Evolutionary conservation across 2,888 invertebrate species (phyloP).

Genomic region (Dexiosoma caninum): DNA sequence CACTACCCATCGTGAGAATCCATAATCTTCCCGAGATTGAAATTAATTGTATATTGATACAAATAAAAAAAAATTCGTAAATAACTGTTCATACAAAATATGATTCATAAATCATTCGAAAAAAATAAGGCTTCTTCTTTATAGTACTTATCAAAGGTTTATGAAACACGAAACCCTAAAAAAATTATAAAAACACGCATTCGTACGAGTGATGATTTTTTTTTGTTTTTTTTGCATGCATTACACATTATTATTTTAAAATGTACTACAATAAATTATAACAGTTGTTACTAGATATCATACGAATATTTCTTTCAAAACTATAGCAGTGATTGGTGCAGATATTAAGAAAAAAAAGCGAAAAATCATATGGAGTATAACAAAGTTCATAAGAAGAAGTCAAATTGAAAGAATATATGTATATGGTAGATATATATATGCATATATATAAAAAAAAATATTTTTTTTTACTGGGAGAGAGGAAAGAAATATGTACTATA

Average conservation of each 20-base stretch:
- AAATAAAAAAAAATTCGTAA: too few relatives aligned
- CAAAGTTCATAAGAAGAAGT: too few relatives aligned
- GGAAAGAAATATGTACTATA: conserved; percentile 10
- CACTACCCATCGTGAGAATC: too few relatives aligned
- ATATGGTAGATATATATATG: too few relatives aligned
- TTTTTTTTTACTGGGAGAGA: background rate
- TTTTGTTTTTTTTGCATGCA: conserved; percentile 41
- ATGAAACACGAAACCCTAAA: too few relatives aligned
- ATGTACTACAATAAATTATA: conserved; percentile 12
- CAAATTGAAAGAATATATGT: conserved; percentile 35
- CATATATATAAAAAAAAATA: too few relatives aligned
- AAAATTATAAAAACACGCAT: conserved; percentile 15
- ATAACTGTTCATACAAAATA: too few relatives aligned
- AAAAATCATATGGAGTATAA: conserved; percentile 4
- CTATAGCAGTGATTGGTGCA: conserved; percentile 48
- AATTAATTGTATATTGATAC: too few relatives aligned
- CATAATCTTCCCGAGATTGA: too few relatives aligned
- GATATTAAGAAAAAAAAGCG: conserved; percentile 30
- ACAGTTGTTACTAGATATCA: conserved; percentile 15
- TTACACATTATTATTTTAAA: conserved; percentile 5
- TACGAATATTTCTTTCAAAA: conserved; percentile 7
- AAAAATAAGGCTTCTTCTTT: too few relatives aligned
- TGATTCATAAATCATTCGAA: too few relatives aligned
- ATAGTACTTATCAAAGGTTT: too few relatives aligned
- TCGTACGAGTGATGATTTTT: conserved; percentile 1